A percentile compares a stretch with the other conserved stretches of the same genome.
Conservation (phyloP, 2,113 vertebrate genomes). For the Brachyhypopomus occidentalis region DNA sequence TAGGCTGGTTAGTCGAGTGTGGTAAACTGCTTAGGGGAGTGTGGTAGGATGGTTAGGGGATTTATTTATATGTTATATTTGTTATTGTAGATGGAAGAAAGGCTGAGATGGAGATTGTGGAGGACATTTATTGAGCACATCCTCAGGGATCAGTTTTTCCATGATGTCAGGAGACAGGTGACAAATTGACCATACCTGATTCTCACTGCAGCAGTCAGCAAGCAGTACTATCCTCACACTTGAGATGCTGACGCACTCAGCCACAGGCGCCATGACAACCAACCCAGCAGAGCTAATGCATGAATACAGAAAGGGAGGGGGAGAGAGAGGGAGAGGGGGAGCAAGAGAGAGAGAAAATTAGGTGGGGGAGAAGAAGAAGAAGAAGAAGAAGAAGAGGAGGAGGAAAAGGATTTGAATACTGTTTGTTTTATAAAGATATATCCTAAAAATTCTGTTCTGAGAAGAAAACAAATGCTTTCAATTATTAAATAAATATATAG, state of each 20-base stretch:
- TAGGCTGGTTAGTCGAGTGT: no score
- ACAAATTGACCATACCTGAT: constrained; percentile 47
- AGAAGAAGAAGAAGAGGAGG: no score
- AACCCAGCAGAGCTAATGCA: constrained; percentile 44
- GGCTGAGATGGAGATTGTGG: background rate
- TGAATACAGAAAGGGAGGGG: constrained; percentile 37
- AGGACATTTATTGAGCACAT: constrained; percentile 4
- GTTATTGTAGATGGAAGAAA: background rate
- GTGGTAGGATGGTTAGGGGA: no score
- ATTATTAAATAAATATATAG: background rate
- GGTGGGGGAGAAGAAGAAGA: no score
- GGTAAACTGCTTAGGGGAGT: no score
- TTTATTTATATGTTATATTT: background rate
- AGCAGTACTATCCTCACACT: background rate
- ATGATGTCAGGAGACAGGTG: constrained; percentile 56
- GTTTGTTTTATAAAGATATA: no score
- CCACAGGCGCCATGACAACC: constrained; percentile 54
- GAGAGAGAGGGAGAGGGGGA: constrained; percentile 1
- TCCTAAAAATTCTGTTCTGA: no score
- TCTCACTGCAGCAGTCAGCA: constrained; percentile 29
- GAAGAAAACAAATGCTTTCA: no score
- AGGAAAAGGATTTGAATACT: no score
- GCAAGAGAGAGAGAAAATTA: background rate
- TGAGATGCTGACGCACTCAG: constrained; percentile 32
- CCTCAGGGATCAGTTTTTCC: constrained; percentile 37